These are phyloP conservation scores for Philereme vetulata DNA, from an alignment of 2,888 invertebrate genomes.

Conservation along the genomic window DNA sequence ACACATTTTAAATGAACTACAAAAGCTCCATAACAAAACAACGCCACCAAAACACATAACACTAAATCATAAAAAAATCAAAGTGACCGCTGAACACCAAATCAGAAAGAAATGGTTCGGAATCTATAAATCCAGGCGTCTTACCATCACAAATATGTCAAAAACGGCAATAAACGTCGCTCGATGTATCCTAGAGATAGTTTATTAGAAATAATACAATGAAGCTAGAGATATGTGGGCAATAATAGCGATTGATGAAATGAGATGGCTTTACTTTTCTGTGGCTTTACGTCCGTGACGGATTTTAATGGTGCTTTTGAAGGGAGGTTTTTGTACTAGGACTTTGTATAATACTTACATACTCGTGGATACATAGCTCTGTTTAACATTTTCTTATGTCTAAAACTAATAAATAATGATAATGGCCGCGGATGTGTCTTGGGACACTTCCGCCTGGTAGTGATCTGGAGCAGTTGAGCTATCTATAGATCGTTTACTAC, in stretches of 20 bases:
- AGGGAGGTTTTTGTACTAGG: neutral
- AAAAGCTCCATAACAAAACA: constrained; percentile 32
- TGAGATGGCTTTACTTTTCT: constrained; percentile 37
- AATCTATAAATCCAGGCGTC: constrained; percentile 71
- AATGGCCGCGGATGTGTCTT: too few species aligned
- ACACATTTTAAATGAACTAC: neutral
- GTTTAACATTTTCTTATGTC: too few species aligned
- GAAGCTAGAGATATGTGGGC: constrained; percentile 58
- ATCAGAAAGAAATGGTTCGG: constrained; percentile 68
- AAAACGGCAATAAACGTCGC: constrained; percentile 70
- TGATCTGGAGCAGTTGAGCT: too few species aligned
- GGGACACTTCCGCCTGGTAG: too few species aligned
- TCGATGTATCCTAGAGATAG: constrained; percentile 66
- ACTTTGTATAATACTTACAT: too few species aligned
- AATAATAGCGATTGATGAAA: constrained; percentile 55
- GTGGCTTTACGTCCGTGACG: constrained; percentile 27
- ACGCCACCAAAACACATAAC: constrained; percentile 49
- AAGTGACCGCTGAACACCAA: constrained; percentile 59
- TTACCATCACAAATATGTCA: constrained; percentile 82
- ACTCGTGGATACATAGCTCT: too few species aligned
- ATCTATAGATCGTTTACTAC: too few species aligned
- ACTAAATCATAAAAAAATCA: constrained; percentile 63
- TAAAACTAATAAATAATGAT: too few species aligned
- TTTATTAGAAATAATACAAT: constrained; percentile 74
- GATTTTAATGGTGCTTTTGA: constrained; percentile 12